A percentile compares a stretch with the other conserved stretches of the same genome.
These are phyloP conservation scores for Drosophila prolongata DNA, from an alignment of 2,888 invertebrate species.

Conservation along the genomic window DNA sequence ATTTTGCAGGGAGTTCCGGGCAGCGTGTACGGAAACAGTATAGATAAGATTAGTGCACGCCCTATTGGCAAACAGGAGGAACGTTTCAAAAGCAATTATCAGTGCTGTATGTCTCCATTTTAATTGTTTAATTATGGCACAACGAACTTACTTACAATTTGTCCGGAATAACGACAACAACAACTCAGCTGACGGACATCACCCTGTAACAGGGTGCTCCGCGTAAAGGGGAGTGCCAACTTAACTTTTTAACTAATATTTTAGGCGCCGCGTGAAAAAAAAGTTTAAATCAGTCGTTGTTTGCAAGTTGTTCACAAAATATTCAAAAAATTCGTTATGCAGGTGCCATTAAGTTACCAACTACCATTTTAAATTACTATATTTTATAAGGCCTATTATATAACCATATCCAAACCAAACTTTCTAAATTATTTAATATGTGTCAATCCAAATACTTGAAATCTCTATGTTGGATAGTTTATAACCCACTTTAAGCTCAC, in stretches of 20 bases:
- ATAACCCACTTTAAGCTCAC: too few relatives aligned
- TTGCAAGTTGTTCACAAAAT: not conserved
- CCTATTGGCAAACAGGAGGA: constrained; percentile 1
- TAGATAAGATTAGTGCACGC: constrained; percentile 29
- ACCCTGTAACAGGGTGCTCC: constrained; percentile 8
- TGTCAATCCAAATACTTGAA: too few relatives aligned
- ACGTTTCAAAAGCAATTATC: not conserved
- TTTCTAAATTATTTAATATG: too few relatives aligned
- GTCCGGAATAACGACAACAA: constrained; percentile 52
- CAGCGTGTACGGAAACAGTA: constrained; percentile 39
- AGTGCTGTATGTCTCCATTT: not conserved
- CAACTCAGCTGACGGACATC: constrained; percentile 32
- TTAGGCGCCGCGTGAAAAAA: too few relatives aligned
- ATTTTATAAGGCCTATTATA: too few relatives aligned
- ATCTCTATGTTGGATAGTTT: too few relatives aligned
- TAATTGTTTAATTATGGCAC: constrained; percentile 10
- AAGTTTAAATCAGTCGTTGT: not conserved
- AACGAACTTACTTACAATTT: constrained; percentile 40
- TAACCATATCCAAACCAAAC: too few relatives aligned
- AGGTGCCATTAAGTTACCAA: too few relatives aligned
- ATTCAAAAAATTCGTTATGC: too few relatives aligned
- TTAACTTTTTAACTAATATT: not conserved
- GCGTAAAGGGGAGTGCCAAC: not conserved
- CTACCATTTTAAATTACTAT: too few relatives aligned
- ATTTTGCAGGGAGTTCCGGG: constrained; percentile 11